phyloP scores from a whole-genome alignment of 2,113 vertebrate genomes.

The Murina feae region DNA sequence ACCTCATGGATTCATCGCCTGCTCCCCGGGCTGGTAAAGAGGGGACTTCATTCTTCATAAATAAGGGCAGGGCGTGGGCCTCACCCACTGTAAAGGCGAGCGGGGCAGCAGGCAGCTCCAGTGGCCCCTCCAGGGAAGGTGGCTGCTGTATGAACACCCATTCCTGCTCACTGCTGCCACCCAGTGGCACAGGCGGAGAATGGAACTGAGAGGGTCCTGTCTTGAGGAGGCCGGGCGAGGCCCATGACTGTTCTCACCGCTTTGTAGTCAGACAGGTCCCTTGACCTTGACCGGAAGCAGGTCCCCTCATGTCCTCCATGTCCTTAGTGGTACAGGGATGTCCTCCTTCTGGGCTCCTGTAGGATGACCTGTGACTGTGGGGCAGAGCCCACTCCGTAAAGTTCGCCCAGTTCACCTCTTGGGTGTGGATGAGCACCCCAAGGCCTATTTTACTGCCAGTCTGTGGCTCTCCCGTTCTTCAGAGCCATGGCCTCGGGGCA shows the following conservation, averaged over 20 bases:
- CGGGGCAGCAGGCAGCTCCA: neutral
- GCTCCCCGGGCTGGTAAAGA: neutral
- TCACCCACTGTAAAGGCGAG: neutral
- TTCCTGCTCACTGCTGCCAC: neutral
- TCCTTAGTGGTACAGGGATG: neutral
- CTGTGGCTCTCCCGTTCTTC: neutral
- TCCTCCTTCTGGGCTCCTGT: accelerated
- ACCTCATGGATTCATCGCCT: accelerated
- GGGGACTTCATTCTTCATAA: neutral
- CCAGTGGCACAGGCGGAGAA: neutral
- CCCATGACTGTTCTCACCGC: neutral
- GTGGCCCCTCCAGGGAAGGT: neutral
- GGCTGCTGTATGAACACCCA: accelerated
- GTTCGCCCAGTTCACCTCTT: neutral
- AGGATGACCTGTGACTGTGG: neutral
- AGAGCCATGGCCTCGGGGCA: neutral
- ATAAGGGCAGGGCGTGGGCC: neutral
- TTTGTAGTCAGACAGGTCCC: neutral
- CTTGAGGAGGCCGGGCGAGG: neutral
- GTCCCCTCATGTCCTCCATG: neutral
- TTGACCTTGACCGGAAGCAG: neutral
- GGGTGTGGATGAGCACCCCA: neutral
- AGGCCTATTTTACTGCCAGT: neutral
- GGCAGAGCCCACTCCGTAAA: neutral
- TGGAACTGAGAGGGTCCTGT: neutral